Evolutionary conservation across 2,888 invertebrate genomes (phyloP), one percentile per base, ranked within the genome.

Genomic region (Malthinus seriepunctatus): DNA sequence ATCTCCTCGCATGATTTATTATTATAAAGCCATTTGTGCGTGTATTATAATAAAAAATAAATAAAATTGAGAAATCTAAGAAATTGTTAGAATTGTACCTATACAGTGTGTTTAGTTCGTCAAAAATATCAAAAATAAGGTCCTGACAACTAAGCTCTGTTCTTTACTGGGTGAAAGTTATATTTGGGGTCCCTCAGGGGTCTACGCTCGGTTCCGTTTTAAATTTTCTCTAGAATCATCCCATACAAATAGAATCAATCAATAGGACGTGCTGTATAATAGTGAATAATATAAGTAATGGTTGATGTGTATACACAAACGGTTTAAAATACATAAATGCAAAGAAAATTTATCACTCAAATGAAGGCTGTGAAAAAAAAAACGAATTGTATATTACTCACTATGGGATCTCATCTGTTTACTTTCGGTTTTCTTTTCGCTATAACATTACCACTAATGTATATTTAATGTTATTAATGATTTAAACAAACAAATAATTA

Each of bases 1-100:
- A 23, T 63, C 61, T 59, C 60, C 56, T 47, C 60, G 56, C 7
- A 15, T 59, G 60, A 61, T 63, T 63, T 63, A 63, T 63, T 63
- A 59, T 53, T 31, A 23, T 42, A 15, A 23, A 9, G 51, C 35
- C 35, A 52, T 33, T 52, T 45, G 45, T 46, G 14, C 33, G 38
- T 33, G 39, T 15, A 8, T 14, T 15, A 15, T 15, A 42, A 42
- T n/a, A 42, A 42, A 42, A 11, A 42, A 42, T 9, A 15, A 42
- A 42, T 42, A 42, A 42, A 15, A 23, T 42, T 15, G 23, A 23
- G 11, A 42, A 42, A 42, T 42, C 39, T 15, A 15, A 42, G 39
- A 42, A 42, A 42, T 42, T 42, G 23, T 42, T 42, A 42, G 15
- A 15, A 15, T 15, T 9, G 39, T 42, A 12, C 8, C 15, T 42